Conservation (phyloP, 2,797 vertebrate species). For the Dendrocincla fuliginosa region DNA sequence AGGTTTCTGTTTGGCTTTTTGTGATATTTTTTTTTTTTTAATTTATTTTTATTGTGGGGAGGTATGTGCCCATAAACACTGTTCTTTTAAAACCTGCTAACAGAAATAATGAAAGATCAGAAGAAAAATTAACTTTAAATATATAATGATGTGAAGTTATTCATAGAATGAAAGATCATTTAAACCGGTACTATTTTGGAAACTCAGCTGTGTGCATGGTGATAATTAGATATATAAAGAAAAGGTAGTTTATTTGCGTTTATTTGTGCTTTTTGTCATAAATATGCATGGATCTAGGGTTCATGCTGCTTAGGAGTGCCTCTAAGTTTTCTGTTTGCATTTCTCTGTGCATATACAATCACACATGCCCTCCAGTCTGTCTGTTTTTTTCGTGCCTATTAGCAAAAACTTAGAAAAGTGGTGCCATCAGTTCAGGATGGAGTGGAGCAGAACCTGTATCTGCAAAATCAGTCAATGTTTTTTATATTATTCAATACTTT, state of each 20-base stretch:
- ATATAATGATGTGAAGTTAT: background rate
- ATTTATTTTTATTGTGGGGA: background rate
- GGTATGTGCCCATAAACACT: background rate
- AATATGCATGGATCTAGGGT: background rate
- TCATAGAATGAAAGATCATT: conserved; percentile 8
- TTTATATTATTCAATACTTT: background rate
- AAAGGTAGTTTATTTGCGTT: conserved; percentile 4
- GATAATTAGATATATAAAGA: conserved; percentile 19
- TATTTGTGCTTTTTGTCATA: background rate
- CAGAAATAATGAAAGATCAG: background rate
- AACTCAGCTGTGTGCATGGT: background rate
- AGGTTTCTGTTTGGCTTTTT: background rate
- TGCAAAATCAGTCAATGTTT: background rate
- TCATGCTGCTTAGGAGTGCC: background rate
- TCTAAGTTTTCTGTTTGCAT: background rate
- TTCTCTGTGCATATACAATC: background rate
- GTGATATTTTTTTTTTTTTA: fast-evolving
- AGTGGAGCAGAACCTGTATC: background rate
- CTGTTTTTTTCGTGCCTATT: background rate
- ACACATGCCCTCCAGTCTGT: background rate
- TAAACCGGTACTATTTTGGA: conserved; percentile 12
- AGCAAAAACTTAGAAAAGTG: background rate
- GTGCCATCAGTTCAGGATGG: background rate
- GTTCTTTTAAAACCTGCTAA: background rate
- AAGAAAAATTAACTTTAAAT: conserved; percentile 36